phyloP scores from a whole-genome alignment of 23 tunicate species.

The Oikopleura albicans region DNA sequence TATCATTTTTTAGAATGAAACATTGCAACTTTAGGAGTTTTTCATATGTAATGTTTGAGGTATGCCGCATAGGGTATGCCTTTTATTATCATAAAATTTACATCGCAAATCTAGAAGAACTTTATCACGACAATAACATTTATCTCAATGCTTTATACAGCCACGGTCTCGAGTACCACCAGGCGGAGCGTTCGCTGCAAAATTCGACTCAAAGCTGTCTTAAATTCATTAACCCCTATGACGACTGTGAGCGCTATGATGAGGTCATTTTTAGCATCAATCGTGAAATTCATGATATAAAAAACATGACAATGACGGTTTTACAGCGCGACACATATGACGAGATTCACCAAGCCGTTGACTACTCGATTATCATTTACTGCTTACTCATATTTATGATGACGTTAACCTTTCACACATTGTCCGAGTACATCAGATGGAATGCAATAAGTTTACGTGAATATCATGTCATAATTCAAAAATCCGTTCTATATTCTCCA shows the following conservation, averaged over 20 bases:
- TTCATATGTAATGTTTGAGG: too few species aligned
- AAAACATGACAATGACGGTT: not conserved
- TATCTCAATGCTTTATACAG: not conserved
- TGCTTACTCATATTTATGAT: not conserved
- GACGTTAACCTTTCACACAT: not conserved
- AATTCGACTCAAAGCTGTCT: not conserved
- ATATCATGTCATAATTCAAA: not conserved
- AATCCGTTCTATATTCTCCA: not conserved
- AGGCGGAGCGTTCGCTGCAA: not conserved
- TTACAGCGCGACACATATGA: not conserved
- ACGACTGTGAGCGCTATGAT: not conserved
- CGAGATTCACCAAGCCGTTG: constrained; percentile 1
- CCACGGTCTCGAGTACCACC: not conserved
- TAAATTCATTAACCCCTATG: not conserved
- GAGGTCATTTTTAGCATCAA: not conserved
- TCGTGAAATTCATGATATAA: not conserved
- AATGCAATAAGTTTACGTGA: not conserved
- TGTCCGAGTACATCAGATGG: not conserved
- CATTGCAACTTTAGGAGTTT: too few species aligned
- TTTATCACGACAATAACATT: not conserved
- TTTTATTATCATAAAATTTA: too few species aligned
- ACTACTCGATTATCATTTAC: not conserved
- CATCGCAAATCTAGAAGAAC: not conserved
- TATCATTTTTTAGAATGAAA: too few species aligned
- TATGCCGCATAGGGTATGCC: too few species aligned